Percentiles rank a stretch among this genome's conserved stretches.
Evolutionary conservation across 2,888 invertebrate species (phyloP).

Genomic region (Apocheima hispidaria): DNA sequence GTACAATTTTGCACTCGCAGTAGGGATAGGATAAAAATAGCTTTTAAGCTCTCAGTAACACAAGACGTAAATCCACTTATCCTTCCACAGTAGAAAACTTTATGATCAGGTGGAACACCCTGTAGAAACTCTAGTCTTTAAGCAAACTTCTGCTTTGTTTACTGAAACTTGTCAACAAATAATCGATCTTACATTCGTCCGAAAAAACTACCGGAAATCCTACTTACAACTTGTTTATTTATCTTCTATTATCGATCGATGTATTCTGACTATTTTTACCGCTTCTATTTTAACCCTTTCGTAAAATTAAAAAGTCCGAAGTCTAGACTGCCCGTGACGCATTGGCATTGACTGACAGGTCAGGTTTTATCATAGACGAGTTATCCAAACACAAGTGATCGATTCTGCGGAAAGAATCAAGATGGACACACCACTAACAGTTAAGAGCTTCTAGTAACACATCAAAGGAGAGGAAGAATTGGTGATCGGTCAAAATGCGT

Average conservation of each 20-base stretch:
- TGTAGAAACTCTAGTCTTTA: not conserved
- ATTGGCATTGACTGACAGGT: slow-evolving; percentile 33
- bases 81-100: not conserved
- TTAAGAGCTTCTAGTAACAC: slow-evolving; percentile 49
- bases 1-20: not conserved
- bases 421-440: slow-evolving; percentile 37
- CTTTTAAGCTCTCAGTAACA: too few relatives aligned
- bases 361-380: slow-evolving; percentile 31
- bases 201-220: not conserved
- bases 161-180: not conserved
- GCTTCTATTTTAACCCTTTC: slow-evolving; percentile 11
- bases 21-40: too few relatives aligned
- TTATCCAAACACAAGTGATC: slow-evolving; percentile 38
- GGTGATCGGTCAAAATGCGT: slow-evolving; percentile 9
- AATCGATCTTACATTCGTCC: not conserved
- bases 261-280: slow-evolving; percentile 13
- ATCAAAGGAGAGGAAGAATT: slow-evolving; percentile 45
- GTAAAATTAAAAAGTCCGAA: slow-evolving; percentile 14
- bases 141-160: not conserved
- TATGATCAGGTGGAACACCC: not conserved
- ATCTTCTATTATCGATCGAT: slow-evolving; percentile 6
- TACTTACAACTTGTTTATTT: slow-evolving; percentile 3
- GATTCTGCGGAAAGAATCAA: slow-evolving; percentile 49
- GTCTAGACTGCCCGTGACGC: slow-evolving; percentile 19
- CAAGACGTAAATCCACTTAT: too few relatives aligned